Evolutionary conservation across 2,113 vertebrate species (phyloP).

Genomic region (Xenopus laevis): DNA sequence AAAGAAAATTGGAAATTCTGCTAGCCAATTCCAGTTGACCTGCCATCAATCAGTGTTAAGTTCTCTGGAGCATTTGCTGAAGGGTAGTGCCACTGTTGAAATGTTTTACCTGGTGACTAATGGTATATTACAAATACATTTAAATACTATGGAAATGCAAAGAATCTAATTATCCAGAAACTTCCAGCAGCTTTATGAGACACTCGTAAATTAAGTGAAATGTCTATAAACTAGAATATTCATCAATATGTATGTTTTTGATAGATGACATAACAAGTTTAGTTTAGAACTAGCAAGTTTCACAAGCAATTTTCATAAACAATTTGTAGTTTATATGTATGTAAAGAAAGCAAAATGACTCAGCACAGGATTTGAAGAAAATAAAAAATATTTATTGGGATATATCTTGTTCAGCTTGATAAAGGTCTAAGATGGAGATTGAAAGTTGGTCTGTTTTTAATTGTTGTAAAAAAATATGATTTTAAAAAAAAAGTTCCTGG

Average conservation of each 20-base stretch:
- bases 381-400: too few species aligned
- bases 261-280: constrained; percentile 25
- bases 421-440: too few species aligned
- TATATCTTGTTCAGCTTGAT: too few species aligned
- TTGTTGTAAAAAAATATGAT: too few species aligned
- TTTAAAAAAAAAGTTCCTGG: too few species aligned
- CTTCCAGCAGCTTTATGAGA: constrained; percentile 60
- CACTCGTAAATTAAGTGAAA: constrained; percentile 61
- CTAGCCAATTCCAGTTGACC: constrained; percentile 78
- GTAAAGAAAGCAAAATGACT: too few species aligned
- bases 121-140: constrained; percentile 76
- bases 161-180: constrained; percentile 71
- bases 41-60: constrained; percentile 81
- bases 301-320: neutral
- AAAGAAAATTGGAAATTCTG: constrained; percentile 85
- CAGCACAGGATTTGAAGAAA: too few species aligned
- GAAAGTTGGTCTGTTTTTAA: too few species aligned
- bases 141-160: constrained; percentile 65
- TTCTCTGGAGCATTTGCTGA: constrained; percentile 71
- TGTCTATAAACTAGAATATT: constrained; percentile 57
- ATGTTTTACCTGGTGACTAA: constrained; percentile 76
- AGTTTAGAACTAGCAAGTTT: constrained; percentile 17
- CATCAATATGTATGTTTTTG: constrained; percentile 38
- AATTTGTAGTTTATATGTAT: neutral
- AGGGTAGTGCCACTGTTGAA: constrained; percentile 71